Conservation (phyloP, 2,888 invertebrate genomes). For the Hetaerina titia region DNA sequence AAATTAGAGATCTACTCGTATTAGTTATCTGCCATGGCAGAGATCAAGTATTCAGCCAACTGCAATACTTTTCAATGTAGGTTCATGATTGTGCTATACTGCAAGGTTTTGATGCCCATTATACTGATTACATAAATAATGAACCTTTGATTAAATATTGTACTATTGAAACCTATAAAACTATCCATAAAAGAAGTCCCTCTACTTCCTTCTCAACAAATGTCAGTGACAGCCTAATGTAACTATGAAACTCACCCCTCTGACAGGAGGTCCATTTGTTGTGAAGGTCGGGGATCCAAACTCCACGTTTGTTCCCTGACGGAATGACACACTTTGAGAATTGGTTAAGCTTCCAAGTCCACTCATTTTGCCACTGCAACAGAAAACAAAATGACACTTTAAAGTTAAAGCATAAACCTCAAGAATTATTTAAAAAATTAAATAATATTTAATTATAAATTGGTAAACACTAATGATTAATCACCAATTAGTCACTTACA, state of each 20-base stretch:
- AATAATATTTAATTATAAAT: constrained; percentile 19
- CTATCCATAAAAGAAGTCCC: too few species aligned
- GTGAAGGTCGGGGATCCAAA: constrained; percentile 81
- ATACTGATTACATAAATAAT: too few species aligned
- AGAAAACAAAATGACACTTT: constrained; percentile 69
- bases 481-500: constrained; percentile 82
- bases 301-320: constrained; percentile 96
- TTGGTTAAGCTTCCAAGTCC: constrained; percentile 89
- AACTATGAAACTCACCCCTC: constrained; percentile 75
- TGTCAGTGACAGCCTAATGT: too few species aligned
- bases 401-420: not conserved
- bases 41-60: too few species aligned
- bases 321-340: constrained; percentile 94
- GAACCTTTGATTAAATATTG: too few species aligned
- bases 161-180: too few species aligned
- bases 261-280: constrained; percentile 75
- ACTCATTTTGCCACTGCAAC: constrained; percentile 87
- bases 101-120: too few species aligned
- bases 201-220: too few species aligned
- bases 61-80: too few species aligned
- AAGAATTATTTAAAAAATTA: not conserved
- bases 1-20: too few species aligned
- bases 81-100: too few species aligned
- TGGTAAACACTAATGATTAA: not conserved
- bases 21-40: too few species aligned